Evolutionary conservation across 2,113 vertebrate genomes (phyloP).

Genomic region (Xiphophorus couchianus): DNA sequence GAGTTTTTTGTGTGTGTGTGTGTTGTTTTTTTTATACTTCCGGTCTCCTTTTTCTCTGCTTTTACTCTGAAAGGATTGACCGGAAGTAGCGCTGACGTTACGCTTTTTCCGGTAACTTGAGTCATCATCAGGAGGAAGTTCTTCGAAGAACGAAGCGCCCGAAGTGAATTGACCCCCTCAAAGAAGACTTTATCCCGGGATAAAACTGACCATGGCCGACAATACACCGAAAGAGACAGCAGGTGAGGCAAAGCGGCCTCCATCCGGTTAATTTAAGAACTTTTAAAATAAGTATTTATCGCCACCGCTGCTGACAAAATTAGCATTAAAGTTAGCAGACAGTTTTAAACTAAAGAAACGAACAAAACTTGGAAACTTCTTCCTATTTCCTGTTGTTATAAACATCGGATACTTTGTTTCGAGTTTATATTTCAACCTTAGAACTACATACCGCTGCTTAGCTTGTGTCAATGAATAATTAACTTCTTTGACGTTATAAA

Average conservation of each 20-base stretch:
- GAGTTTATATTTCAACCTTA: background rate
- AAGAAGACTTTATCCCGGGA: background rate
- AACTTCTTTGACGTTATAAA: background rate
- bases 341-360: conserved; percentile 1
- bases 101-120: conserved; percentile 3
- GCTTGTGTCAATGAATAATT: background rate
- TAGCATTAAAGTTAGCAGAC: conserved; percentile 46
- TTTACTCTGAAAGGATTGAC: conserved; percentile 21
- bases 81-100: background rate
- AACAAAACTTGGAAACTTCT: conserved; percentile 55
- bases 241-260: conserved; percentile 38
- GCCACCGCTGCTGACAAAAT: conserved; percentile 15
- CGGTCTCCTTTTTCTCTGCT: rapidly evolving
- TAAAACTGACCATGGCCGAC: conserved; percentile 51
- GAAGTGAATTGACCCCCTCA: conserved; percentile 12
- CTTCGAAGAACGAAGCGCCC: conserved; percentile 16
- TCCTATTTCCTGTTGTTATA: background rate
- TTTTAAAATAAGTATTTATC: background rate
- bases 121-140: conserved; percentile 68
- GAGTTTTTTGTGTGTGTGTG: background rate
- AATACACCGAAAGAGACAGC: conserved; percentile 17
- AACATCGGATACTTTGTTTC: background rate
- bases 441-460: background rate
- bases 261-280: background rate
- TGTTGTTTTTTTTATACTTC: background rate